phyloP scores from a whole-genome alignment of 2,888 invertebrate genomes.

The Strigamia crassipes region DNA sequence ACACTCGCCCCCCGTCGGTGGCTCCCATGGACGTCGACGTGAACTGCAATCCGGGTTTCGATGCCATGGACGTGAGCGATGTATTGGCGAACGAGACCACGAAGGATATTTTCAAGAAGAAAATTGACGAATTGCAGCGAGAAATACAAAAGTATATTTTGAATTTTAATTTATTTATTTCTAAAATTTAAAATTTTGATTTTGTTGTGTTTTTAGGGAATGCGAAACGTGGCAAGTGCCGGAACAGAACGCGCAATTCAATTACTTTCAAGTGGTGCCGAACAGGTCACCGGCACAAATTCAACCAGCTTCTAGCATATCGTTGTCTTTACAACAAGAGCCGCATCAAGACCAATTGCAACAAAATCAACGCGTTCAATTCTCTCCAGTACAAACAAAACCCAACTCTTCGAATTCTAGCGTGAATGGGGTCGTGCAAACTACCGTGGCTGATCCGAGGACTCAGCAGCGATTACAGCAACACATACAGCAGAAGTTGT shows the following conservation, averaged over 20 bases:
- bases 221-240: conserved; percentile 39
- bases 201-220: conserved; percentile 39
- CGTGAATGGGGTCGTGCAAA: not conserved
- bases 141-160: conserved; percentile 69
- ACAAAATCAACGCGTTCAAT: conserved; percentile 46
- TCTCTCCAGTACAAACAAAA: not conserved
- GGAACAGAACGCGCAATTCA: not conserved
- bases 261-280: not conserved
- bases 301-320: conserved; percentile 34
- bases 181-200: not conserved
- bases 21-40: conserved; percentile 57
- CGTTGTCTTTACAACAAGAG: conserved; percentile 33
- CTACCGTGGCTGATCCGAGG: conserved; percentile 53
- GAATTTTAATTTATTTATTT: not conserved
- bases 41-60: conserved; percentile 49
- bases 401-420: not conserved
- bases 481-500: conserved; percentile 68
- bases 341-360: conserved; percentile 49
- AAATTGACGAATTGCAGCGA: conserved; percentile 84
- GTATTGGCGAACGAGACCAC: not conserved
- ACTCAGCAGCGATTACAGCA: conserved; percentile 71
- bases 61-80: conserved; percentile 52
- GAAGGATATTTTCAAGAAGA: conserved; percentile 77
- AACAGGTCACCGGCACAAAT: conserved; percentile 25
- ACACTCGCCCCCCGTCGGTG: conserved; percentile 57